phyloP scores from a whole-genome alignment of 1,140 invertebrate genomes.

The Amyelois transitella region DNA sequence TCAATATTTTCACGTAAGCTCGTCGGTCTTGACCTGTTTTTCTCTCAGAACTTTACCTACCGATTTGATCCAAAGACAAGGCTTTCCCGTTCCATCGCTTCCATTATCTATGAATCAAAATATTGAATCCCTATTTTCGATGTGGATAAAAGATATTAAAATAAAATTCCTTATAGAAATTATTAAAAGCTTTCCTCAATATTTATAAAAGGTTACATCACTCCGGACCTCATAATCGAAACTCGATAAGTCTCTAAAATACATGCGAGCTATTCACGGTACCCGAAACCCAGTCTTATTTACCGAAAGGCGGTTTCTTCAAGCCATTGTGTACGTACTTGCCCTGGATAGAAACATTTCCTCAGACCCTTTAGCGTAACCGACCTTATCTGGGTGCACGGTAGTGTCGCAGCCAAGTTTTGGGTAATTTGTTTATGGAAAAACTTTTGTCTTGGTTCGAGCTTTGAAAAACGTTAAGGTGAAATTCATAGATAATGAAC shows the following conservation, averaged over 20 bases:
- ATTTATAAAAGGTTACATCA: neutral
- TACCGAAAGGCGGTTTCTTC: neutral
- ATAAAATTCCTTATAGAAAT: too few species aligned
- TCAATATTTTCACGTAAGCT: too few species aligned
- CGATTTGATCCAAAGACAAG: too few species aligned
- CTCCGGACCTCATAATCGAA: neutral
- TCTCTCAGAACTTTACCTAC: too few species aligned
- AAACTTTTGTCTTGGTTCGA: neutral
- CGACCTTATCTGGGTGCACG: neutral
- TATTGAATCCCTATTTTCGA: too few species aligned
- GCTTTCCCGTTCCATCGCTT: too few species aligned
- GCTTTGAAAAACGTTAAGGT: too few species aligned
- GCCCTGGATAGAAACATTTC: neutral
- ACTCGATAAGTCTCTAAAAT: neutral
- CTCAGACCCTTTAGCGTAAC: neutral
- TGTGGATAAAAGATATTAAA: too few species aligned
- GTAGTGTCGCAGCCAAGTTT: neutral
- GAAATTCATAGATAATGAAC: too few species aligned
- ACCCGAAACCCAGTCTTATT: neutral
- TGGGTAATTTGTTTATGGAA: neutral
- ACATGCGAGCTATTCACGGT: neutral
- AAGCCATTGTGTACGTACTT: neutral
- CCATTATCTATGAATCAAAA: too few species aligned
- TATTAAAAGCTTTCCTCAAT: neutral
- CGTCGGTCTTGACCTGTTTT: too few species aligned